These are phyloP conservation scores for Stylophora pistillata DNA, from an alignment of 64 coral and sea anemone species.

Conservation along the genomic window DNA sequence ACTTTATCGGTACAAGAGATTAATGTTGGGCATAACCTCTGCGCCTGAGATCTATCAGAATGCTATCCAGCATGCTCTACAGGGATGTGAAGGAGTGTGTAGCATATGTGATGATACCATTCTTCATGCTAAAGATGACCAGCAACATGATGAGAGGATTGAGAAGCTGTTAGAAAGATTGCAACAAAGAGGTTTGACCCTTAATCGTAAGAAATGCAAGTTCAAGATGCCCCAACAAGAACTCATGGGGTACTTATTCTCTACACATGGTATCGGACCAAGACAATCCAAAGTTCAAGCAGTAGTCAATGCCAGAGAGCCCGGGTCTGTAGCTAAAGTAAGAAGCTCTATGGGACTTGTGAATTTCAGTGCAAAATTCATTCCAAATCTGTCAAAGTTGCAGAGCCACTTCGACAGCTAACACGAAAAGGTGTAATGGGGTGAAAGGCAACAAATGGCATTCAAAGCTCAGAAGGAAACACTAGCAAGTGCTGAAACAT, in stretches of 20 bases:
- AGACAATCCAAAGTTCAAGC: too few relatives aligned
- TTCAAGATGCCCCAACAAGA: slow-evolving; percentile 23
- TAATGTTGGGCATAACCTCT: too few relatives aligned
- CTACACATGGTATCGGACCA: too few relatives aligned
- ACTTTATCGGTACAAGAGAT: too few relatives aligned
- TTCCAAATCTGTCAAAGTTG: slow-evolving; percentile 25
- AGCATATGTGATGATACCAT: slow-evolving; percentile 65
- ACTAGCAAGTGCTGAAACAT: slow-evolving; percentile 14
- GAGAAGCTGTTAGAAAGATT: slow-evolving; percentile 19
- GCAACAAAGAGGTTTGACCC: slow-evolving; percentile 26
- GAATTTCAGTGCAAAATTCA: too few relatives aligned
- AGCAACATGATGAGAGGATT: slow-evolving; percentile 29
- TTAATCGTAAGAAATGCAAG: slow-evolving; percentile 31
- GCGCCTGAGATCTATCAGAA: too few relatives aligned
- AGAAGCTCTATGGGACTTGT: too few relatives aligned
- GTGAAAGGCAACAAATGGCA: neutral
- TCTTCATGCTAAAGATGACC: slow-evolving; percentile 12
- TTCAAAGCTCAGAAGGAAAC: neutral
- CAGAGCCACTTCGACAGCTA: slow-evolving; percentile 19
- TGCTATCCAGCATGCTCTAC: too few relatives aligned
- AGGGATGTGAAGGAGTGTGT: slow-evolving; percentile 37
- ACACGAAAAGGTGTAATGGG: slow-evolving; percentile 8
- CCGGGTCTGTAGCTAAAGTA: too few relatives aligned
- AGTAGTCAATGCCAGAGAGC: too few relatives aligned
- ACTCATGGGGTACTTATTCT: too few relatives aligned